Evolutionary conservation across 2,113 vertebrate genomes (phyloP), one percentile per base, ranked within the genome.

Genomic region (Paracanthobrama guichenoti): DNA sequence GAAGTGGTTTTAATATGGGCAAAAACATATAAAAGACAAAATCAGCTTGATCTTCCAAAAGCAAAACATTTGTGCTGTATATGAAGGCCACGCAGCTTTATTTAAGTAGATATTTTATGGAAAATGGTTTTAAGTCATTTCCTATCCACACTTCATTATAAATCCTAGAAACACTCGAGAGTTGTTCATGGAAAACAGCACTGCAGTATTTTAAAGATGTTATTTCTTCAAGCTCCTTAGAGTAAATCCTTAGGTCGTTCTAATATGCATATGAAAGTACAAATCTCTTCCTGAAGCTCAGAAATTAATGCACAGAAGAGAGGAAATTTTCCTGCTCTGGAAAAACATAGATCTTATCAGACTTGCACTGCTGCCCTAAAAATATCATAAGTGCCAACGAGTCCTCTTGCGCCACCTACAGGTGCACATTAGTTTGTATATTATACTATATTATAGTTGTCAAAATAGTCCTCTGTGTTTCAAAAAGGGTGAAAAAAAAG

Each of bases 181-280:
- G 26, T 46, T 81, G 57, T 50, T n/a, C 16, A 22, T 18, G 24
- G 53, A 69, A 67, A 69, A 75, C 72, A 81, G 24, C 8, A 26
- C 57, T 55, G 46, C n/a, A 59, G 20, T 50, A 44, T 50, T 79
- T 73, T 92, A 89, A 92, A 95, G 89, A 88, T 84, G 87, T 89
- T 93, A 88, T 92, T 89, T 90, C 59, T 83, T 22, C 22, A 81
- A 48, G 59, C 12, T 53, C 42, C 79, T 67, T 24, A 81, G 44
- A 26, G 55, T 26, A 78, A 18, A 72, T 24, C 22, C 22, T 7
- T 44, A 26, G 55, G 76, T 78, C 76, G 12, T 44, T 20, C 12
- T 64, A 46, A 44, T 62, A 79, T 82, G 6, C 26, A 35, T 55
- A 20, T 39, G 44, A 24, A 78, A 44, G 55, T 60, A 78, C 35